Evolutionary conservation across 2,113 vertebrate genomes (phyloP).

Genomic region (Mesoclemmys tuberculata): DNA sequence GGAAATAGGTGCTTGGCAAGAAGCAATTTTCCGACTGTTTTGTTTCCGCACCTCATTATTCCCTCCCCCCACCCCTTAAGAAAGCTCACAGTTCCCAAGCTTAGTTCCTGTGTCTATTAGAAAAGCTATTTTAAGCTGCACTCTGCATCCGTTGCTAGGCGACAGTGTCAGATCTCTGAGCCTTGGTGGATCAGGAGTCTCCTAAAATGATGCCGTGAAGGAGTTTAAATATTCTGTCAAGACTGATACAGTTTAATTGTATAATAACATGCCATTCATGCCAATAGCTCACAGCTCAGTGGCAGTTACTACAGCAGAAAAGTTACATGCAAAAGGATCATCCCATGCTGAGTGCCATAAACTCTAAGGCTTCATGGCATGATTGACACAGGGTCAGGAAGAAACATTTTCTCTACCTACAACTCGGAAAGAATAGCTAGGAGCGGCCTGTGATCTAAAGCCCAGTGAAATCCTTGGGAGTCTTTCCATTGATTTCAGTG

Average conservation of each 20-base stretch:
- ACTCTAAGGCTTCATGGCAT: background rate
- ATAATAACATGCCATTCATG: background rate
- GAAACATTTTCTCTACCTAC: background rate
- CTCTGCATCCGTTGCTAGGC: slow-evolving; percentile 68
- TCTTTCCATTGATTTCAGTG: too few relatives aligned
- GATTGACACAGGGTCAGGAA: background rate
- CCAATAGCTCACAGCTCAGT: background rate
- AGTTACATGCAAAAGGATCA: background rate
- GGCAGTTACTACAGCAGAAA: background rate
- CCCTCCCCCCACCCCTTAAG: background rate
- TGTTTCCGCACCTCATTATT: slow-evolving; percentile 26
- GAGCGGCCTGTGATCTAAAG: background rate
- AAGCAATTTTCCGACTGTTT: slow-evolving; percentile 59
- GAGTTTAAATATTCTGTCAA: slow-evolving; percentile 14
- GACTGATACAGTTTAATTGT: background rate
- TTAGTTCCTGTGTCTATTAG: slow-evolving; percentile 30
- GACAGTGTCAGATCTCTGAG: slow-evolving; percentile 16
- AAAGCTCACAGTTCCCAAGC: slow-evolving; percentile 50
- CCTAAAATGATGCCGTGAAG: background rate
- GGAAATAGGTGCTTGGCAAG: background rate
- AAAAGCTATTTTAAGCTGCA: slow-evolving; percentile 55
- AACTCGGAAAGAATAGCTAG: background rate
- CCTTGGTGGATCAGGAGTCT: background rate
- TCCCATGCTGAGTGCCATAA: background rate
- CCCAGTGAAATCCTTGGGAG: background rate